Base-by-base conservation (phyloP, 2,113 vertebrate species). In the Dryoscopus gambensis region DNA sequence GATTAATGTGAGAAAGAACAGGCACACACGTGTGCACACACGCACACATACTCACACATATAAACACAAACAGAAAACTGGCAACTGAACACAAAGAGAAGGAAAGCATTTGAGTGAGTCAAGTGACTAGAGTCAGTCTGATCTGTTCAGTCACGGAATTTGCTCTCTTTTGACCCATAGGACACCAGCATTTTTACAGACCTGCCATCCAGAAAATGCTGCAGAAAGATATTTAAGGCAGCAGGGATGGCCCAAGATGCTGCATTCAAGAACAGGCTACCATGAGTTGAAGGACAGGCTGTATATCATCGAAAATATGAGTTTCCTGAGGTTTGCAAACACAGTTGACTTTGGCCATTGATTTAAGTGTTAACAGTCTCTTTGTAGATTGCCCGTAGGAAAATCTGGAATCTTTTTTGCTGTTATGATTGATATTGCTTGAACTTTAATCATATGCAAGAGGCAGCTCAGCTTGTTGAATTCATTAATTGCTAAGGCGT, bases 401-500 rank as follows among this genome's bases (percentile, higher is more conserved):
- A 92, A 92, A 82, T 90, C 37, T 84, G 84, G 46, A 70, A 37
- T 86, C 5, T 89, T 93, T 83, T 92, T 87, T 94, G 35, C 83
- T 81, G 56, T 88, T 90, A 53, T 93, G 86, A 91, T 75, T 90
- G 76, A 86, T 92, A 87, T 62, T 93, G 64, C 73, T 84, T 95
- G 76, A 94, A 84, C 81, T 92, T 92, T 94, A 93, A 92, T 93
- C 49, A 46, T 92, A 93, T 92, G 80, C 92, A 93, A 64, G 65
- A 90, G 50, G 80, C 69, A 96, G 77, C 80, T 95, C 62, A 71
- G 83, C 68, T 94, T 92, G 80, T 93, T 94, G 90, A 87, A 93
- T 87, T 92, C 76, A 94, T 96, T 96, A 96, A 95, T 94, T 97
- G 77, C 73, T 73, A 84, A 96, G 93, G 92, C 57, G 35, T 95